phyloP scores from a whole-genome alignment of 2,113 vertebrate species.

The Chaetops frenatus region DNA sequence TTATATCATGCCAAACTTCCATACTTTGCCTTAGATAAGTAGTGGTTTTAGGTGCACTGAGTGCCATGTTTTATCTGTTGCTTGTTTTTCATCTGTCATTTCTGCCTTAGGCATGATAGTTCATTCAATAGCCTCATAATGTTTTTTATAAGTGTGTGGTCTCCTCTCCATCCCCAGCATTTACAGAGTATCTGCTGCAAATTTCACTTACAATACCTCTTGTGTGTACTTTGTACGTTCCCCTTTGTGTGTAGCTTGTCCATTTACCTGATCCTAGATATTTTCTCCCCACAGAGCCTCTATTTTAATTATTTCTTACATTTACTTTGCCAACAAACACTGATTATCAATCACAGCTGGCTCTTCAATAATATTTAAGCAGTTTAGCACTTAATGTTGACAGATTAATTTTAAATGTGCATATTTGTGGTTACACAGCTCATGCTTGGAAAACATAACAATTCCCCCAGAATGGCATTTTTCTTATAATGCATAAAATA shows the following conservation, averaged over 20 bases:
- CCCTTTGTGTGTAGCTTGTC: not conserved
- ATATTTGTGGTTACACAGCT: not conserved
- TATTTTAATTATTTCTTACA: not conserved
- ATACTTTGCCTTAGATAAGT: conserved; percentile 35
- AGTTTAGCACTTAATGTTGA: not conserved
- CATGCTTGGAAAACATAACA: not conserved
- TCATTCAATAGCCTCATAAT: not conserved
- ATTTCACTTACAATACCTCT: not conserved
- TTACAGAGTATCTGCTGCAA: not conserved
- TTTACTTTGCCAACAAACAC: not conserved
- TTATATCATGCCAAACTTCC: conserved; percentile 20
- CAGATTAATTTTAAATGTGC: not conserved
- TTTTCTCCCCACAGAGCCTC: not conserved
- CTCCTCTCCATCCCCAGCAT: not conserved
- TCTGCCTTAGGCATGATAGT: not conserved
- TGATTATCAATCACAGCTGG: not conserved
- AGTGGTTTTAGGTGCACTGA: not conserved
- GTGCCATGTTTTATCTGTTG: not conserved
- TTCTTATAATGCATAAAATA: not conserved
- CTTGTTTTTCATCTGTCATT: not conserved
- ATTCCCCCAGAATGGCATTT: not conserved
- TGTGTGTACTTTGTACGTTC: not conserved
- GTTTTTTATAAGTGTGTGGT: not conserved
- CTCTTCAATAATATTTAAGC: not conserved
- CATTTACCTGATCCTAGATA: not conserved